Evolutionary conservation across 2,113 vertebrate genomes (phyloP).

Genomic region (Acrocephalus kingi): DNA sequence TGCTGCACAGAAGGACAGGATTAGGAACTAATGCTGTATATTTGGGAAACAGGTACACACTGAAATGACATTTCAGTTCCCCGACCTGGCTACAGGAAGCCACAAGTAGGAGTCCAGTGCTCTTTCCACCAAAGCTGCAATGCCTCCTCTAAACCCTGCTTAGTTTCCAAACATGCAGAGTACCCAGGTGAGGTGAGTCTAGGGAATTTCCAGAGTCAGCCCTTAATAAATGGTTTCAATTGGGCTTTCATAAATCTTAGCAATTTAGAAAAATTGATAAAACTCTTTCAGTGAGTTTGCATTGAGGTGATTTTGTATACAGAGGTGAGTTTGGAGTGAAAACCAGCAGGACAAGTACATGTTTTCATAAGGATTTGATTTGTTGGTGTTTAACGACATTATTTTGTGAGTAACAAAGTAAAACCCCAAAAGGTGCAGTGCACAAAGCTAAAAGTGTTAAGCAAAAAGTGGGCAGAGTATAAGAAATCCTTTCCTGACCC

Average conservation of each 20-base stretch:
- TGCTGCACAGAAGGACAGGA: not conserved
- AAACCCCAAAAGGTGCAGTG: not conserved
- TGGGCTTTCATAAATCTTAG: not conserved
- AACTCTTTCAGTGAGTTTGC: not conserved
- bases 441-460: not conserved
- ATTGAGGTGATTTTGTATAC: not conserved
- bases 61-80: not conserved
- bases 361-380: not conserved
- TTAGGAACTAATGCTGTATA: not conserved
- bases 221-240: not conserved
- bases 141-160: not conserved
- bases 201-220: not conserved
- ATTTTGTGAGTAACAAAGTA: not conserved
- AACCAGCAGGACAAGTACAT: not conserved
- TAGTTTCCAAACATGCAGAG: not conserved
- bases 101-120: not conserved
- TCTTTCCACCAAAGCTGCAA: not conserved
- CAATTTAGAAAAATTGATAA: not conserved
- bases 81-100: not conserved
- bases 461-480: not conserved
- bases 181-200: not conserved
- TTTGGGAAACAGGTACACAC: not conserved
- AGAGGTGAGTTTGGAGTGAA: not conserved
- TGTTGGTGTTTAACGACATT: not conserved
- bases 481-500: not conserved